These are phyloP conservation scores for Macropodus opercularis DNA, from an alignment of 2,797 vertebrate species.

Conservation along the genomic window DNA sequence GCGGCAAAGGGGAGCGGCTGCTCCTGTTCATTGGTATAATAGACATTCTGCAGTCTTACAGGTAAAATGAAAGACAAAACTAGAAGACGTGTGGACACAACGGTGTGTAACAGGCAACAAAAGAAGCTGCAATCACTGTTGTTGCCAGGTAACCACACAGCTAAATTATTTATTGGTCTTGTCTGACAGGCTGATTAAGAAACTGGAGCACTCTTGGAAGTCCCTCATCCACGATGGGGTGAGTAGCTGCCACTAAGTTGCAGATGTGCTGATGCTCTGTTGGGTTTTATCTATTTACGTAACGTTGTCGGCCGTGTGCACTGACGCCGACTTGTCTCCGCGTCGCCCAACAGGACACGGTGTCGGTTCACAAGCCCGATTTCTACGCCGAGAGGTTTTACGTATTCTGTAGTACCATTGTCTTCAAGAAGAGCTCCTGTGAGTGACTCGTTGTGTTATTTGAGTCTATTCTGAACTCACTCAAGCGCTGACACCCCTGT, in stretches of 20 bases:
- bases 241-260: conserved; percentile 66
- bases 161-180: conserved; percentile 47
- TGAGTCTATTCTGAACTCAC: no score
- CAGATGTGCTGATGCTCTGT: no score
- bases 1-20: conserved; percentile 89
- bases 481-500: no score
- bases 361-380: conserved; percentile 94
- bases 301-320: no score
- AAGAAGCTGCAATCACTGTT: neutral
- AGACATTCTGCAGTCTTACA: conserved; percentile 97
- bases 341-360: conserved; percentile 86
- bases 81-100: neutral
- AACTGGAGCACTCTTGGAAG: conserved; percentile 98
- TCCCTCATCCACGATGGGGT: conserved; percentile 97
- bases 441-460: no score
- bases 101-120: neutral
- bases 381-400: conserved; percentile 98
- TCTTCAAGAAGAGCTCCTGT: conserved; percentile 96
- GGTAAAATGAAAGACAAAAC: no score
- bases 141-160: conserved; percentile 34
- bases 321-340: no score
- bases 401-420: conserved; percentile 92
- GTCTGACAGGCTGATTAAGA: conserved; percentile 91
- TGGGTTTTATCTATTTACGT: neutral
- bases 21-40: conserved; percentile 96